Evolutionary conservation across 2,888 invertebrate genomes (phyloP), one percentile per base, ranked within the genome.

Genomic region (Chironomus riparius): DNA sequence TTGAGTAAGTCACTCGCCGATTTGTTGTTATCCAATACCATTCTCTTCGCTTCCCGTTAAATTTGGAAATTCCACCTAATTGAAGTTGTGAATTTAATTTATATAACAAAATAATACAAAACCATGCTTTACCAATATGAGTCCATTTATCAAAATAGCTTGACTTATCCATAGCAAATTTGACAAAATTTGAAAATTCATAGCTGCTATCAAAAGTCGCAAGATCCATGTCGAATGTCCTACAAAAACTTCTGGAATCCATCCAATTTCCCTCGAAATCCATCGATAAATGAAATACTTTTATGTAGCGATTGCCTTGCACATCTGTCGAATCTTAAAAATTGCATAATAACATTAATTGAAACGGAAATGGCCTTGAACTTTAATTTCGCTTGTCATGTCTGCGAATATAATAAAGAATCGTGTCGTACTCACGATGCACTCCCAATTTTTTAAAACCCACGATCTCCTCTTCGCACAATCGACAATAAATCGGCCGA

Each of bases 21-120:
- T 74, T 74, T 13, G 47, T 65, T 12, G 47, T 62, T 13, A 74
- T 47, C 74, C 74, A 74, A 68, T 74, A 74, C 74, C 74, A 74
- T 15, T 74, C 74, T 65, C 65, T 22, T 12, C 68, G 47, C 18
- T 74, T 74, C 7, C 48, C 68, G 6, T 47, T 62, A 7, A 68
- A 22, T 22, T 74, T 74, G n/a, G 74, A 74, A 18, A 74, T 47
- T 4, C 74, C 74, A n/a, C 65, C 56, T 56, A 12, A 38, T 18
- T 15, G 7, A 15, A n/a, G 18, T 56, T 15, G 18, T 1, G 18
- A 50, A 13, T 50, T 50, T n/a, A n/a, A 50, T n/a, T 13, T 3
- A 50, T 13, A 4, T n/a, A n/a, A n/a, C 15, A n/a, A 1, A n/a
- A n/a, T 50, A 2, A 50, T n/a, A 4, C 15, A n/a, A 6, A 50